Conservation (phyloP, 1,140 invertebrate genomes). For the Teleopsis dalmanni region DNA sequence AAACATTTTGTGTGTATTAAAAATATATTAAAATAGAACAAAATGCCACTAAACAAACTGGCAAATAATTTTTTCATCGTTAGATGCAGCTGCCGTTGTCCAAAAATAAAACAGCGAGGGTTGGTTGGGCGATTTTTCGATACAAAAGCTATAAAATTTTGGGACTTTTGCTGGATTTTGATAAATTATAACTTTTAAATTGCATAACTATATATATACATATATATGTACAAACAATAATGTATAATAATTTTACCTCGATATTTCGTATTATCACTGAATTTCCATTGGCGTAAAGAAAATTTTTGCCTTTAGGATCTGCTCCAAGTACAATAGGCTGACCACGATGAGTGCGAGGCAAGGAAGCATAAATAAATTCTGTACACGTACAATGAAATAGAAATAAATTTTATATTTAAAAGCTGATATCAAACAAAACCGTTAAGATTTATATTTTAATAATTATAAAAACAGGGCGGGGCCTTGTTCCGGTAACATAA, state of each 20-base stretch:
- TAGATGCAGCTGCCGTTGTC: constrained; percentile 3
- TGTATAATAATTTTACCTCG: constrained; percentile 54
- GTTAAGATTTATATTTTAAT: too few species aligned
- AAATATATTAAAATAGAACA: not conserved
- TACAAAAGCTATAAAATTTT: not conserved
- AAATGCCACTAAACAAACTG: not conserved
- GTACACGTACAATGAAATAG: constrained; percentile 28
- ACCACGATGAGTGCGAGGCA: constrained; percentile 88
- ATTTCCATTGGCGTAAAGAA: constrained; percentile 95
- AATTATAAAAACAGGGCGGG: too few species aligned
- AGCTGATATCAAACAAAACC: too few species aligned
- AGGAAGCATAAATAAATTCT: constrained; percentile 85
- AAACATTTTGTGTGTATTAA: not conserved
- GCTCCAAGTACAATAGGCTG: constrained; percentile 86
- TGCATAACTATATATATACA: not conserved
- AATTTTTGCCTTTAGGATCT: constrained; percentile 95
- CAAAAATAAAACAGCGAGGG: constrained; percentile 5
- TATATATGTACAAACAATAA: not conserved
- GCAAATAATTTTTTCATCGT: not conserved
- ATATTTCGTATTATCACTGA: constrained; percentile 96
- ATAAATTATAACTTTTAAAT: not conserved
- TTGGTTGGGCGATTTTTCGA: not conserved
- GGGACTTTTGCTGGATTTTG: not conserved
- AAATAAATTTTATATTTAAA: not conserved
- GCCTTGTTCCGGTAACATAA: too few species aligned